These are phyloP conservation scores for Pangasianodon hypophthalmus DNA, from an alignment of 2,113 vertebrate genomes.

Conservation along the genomic window DNA sequence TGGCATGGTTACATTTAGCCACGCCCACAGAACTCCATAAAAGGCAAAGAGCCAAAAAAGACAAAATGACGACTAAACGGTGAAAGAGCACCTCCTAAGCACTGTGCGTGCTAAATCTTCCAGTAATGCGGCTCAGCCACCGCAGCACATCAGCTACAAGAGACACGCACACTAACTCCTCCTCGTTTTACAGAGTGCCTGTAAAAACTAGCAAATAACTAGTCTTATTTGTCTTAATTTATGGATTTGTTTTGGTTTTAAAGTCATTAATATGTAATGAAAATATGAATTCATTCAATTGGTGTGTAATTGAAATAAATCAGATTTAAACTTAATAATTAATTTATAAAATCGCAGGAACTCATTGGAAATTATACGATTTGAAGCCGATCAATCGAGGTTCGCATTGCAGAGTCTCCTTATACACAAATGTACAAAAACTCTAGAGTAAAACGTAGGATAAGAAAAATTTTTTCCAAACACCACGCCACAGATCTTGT, in stretches of 20 bases:
- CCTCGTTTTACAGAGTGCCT: neutral
- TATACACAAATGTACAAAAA: neutral
- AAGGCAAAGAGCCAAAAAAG: too few relatives aligned
- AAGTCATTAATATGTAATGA: neutral
- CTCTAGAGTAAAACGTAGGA: neutral
- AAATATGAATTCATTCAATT: neutral
- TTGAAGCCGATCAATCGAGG: neutral
- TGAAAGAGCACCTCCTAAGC: neutral
- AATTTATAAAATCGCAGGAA: neutral
- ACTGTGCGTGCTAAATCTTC: neutral
- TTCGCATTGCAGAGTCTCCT: neutral
- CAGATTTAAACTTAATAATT: neutral
- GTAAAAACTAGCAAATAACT: too few relatives aligned
- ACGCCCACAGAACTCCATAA: neutral
- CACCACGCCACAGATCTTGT: too few relatives aligned
- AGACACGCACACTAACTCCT: neutral
- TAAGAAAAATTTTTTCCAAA: neutral
- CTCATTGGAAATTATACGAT: neutral
- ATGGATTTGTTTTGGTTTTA: neutral
- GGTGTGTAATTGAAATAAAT: neutral
- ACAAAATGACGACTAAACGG: neutral
- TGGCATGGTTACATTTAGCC: neutral
- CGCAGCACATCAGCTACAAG: fast-evolving
- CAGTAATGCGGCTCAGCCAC: neutral
- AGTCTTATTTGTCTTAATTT: neutral